phyloP scores from a whole-genome alignment of 2,113 vertebrate genomes.

The Nannospalax galili region DNA sequence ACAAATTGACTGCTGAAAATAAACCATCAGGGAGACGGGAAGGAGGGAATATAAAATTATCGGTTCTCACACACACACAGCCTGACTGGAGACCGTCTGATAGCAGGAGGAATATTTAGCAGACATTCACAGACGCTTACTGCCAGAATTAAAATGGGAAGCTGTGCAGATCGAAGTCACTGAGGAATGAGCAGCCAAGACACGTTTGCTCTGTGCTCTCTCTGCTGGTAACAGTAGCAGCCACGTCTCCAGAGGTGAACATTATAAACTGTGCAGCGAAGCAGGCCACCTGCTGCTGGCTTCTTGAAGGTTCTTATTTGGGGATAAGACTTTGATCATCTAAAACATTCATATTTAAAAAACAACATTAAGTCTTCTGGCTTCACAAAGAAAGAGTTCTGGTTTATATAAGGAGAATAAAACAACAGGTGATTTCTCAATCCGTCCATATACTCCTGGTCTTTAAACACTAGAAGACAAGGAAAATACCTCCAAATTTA shows the following conservation, averaged over 20 bases:
- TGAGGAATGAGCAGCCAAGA: slow-evolving; percentile 70
- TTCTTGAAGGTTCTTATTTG: slow-evolving; percentile 50
- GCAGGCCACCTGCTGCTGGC: slow-evolving; percentile 61
- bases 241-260: slow-evolving; percentile 38
- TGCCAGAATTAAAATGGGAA: slow-evolving; percentile 72
- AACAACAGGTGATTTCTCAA: not conserved
- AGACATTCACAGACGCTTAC: slow-evolving; percentile 69
- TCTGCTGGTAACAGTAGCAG: slow-evolving; percentile 58
- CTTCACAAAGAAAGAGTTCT: not conserved
- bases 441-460: not conserved
- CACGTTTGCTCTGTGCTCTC: slow-evolving; percentile 42
- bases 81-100: slow-evolving; percentile 23
- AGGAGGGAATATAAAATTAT: not conserved
- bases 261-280: not conserved
- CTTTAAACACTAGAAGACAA: not conserved
- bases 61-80: not conserved
- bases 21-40: not conserved
- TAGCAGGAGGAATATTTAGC: slow-evolving; percentile 72
- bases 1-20: not conserved
- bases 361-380: not conserved
- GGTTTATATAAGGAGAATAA: not conserved
- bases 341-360: slow-evolving; percentile 19
- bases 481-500: not conserved
- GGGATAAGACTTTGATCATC: not conserved
- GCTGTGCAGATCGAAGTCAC: slow-evolving; percentile 64